phyloP scores from a whole-genome alignment of 2,888 invertebrate species.

The Cataglyphis rosenhaueri region DNA sequence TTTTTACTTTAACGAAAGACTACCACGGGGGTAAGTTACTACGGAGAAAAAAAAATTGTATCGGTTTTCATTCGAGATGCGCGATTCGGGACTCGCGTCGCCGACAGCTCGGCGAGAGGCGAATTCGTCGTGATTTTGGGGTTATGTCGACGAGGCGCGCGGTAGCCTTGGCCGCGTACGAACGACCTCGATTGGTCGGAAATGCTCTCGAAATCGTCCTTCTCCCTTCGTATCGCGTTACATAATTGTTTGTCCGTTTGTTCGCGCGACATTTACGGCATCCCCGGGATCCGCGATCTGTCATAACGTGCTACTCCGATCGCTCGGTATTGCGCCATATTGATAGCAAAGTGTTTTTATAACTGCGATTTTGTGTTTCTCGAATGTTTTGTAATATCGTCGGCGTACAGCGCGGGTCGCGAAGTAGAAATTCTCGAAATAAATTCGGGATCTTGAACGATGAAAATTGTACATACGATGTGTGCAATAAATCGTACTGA shows the following conservation, averaged over 20 bases:
- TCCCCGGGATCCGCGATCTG: conserved; percentile 4
- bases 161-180: conserved; percentile 51
- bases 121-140: conserved; percentile 58
- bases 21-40: conserved; percentile 70
- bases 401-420: not conserved
- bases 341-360: conserved; percentile 61
- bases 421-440: not conserved
- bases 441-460: not conserved
- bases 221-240: conserved; percentile 1
- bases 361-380: conserved; percentile 8
- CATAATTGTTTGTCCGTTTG: conserved; percentile 15
- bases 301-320: conserved; percentile 54
- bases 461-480: not conserved
- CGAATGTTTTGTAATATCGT: not conserved
- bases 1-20: conserved; percentile 68
- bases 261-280: not conserved
- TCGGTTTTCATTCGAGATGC: not conserved
- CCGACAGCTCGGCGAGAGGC: conserved; percentile 4
- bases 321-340: conserved; percentile 60
- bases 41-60: not conserved
- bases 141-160: conserved; percentile 75
- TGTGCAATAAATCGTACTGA: not conserved
- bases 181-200: conserved; percentile 55
- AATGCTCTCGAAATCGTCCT: conserved; percentile 41
- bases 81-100: conserved; percentile 8